Evolutionary conservation across 2,797 vertebrate genomes (phyloP).

Genomic region (Thamnophis elegans): DNA sequence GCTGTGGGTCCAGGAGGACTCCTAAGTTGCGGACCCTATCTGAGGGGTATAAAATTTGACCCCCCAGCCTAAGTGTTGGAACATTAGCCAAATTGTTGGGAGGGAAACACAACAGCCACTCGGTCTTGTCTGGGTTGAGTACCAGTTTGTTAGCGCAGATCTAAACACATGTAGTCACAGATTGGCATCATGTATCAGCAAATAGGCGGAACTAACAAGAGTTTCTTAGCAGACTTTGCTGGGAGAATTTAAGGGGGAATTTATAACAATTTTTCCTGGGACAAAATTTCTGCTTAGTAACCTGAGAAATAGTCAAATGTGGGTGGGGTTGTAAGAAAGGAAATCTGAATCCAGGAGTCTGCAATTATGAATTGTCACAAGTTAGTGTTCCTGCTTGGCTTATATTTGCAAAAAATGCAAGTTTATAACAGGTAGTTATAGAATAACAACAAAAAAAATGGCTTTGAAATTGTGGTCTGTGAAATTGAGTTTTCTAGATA

Average conservation of each 20-base stretch:
- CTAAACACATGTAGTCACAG: background rate
- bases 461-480: background rate
- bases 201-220: background rate
- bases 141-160: no score
- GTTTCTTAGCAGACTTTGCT: background rate
- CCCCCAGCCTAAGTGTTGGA: no score
- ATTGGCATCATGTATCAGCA: background rate
- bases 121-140: no score
- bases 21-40: no score
- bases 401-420: background rate
- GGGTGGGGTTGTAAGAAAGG: background rate
- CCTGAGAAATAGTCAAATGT: background rate
- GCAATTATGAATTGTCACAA: background rate
- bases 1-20: no score
- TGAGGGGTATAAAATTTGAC: no score
- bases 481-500: background rate
- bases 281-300: background rate
- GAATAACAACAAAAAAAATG: background rate
- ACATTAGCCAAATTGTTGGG: no score
- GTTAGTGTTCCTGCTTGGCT: background rate
- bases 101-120: no score
- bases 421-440: background rate
- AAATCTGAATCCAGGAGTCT: background rate
- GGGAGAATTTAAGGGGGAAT: background rate
- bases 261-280: background rate